These are phyloP conservation scores for Leptocoma aspasia DNA, from an alignment of 2,113 vertebrate species.

Conservation along the genomic window DNA sequence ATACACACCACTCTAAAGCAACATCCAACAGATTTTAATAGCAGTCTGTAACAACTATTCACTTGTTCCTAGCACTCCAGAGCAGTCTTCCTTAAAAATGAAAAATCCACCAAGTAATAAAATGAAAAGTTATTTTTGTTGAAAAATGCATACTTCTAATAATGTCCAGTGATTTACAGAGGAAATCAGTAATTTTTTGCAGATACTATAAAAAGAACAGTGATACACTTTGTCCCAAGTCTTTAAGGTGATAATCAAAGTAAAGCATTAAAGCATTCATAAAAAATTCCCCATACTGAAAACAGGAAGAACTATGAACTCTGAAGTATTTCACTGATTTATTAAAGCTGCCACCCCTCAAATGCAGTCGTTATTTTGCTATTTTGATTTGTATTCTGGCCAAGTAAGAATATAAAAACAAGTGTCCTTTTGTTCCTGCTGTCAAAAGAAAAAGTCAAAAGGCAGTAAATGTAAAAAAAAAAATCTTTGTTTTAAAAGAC, in stretches of 20 bases:
- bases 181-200: slow-evolving; percentile 55
- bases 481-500: neutral
- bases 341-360: slow-evolving; percentile 39
- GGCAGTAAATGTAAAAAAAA: neutral
- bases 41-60: neutral
- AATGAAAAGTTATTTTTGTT: slow-evolving; percentile 40
- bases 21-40: neutral
- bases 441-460: slow-evolving; percentile 40
- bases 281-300: slow-evolving; percentile 29
- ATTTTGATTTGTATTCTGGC: slow-evolving; percentile 55
- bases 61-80: neutral
- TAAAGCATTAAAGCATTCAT: slow-evolving; percentile 34
- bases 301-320: slow-evolving; percentile 64
- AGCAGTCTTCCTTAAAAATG: neutral
- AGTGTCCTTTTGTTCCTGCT: slow-evolving; percentile 42
- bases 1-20: neutral
- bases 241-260: slow-evolving; percentile 41
- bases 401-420: slow-evolving; percentile 53
- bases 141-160: slow-evolving; percentile 41
- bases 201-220: slow-evolving; percentile 61
- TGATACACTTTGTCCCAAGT: slow-evolving; percentile 39
- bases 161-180: slow-evolving; percentile 55
- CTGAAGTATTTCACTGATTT: slow-evolving; percentile 63
- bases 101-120: neutral
- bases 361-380: slow-evolving; percentile 41